Evolutionary conservation across 1,140 invertebrate species (phyloP).

Genomic region (Delia radicum): DNA sequence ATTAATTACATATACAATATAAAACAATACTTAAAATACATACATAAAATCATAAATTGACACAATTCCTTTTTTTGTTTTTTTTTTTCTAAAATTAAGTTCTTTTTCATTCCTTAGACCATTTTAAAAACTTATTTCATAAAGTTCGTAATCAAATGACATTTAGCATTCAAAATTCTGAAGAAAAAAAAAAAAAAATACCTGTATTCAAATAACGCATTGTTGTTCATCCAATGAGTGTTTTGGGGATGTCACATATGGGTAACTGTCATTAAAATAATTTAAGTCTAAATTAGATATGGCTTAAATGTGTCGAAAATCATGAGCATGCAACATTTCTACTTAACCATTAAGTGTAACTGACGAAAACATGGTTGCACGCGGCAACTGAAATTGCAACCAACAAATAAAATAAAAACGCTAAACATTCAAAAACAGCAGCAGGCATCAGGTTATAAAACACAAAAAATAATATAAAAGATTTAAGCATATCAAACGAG

Average conservation of each 20-base stretch:
- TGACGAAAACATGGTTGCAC: conserved; percentile 13
- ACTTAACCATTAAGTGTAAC: conserved; percentile 13
- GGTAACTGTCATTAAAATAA: conserved; percentile 21
- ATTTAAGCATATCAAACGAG: conserved; percentile 19
- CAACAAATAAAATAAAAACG: background rate
- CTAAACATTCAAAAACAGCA: background rate
- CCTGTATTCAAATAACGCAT: no score
- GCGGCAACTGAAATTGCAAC: conserved; percentile 6
- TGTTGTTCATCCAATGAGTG: background rate
- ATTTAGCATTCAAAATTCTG: no score
- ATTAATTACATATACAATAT: no score
- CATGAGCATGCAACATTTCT: conserved; percentile 18
- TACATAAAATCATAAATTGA: no score
- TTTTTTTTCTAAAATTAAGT: no score
- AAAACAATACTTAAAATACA: no score
- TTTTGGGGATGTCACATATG: conserved; percentile 18
- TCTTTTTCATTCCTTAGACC: no score
- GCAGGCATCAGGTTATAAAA: conserved; percentile 1
- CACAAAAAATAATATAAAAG: background rate
- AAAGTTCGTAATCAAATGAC: no score
- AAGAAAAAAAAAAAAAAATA: no score
- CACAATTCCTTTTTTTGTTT: no score
- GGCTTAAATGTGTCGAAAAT: conserved; percentile 24
- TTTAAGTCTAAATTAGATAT: conserved; percentile 23
- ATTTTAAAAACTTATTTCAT: no score